A percentile compares a stretch with the other conserved stretches of the same genome.
phyloP scores from a whole-genome alignment of 2,113 vertebrate genomes.

The Toxostoma redivivum region DNA sequence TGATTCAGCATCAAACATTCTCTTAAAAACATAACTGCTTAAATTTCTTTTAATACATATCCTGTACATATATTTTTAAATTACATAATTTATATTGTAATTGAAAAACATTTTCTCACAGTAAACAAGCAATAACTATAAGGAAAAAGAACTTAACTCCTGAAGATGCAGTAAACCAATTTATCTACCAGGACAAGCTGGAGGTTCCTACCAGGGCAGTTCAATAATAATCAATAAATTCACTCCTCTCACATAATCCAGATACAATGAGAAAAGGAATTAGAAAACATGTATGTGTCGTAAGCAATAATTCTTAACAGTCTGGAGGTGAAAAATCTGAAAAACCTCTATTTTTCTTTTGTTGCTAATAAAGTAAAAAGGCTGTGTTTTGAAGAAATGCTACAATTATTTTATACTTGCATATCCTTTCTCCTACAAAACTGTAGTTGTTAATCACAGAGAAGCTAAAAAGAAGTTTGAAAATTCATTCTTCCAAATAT shows the following conservation, averaged over 20 bases:
- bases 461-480: background rate
- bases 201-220: background rate
- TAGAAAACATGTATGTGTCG: background rate
- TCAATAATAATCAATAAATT: background rate
- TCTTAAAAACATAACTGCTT: background rate
- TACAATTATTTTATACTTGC: background rate
- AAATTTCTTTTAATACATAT: background rate
- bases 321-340: background rate
- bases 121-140: background rate
- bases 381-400: background rate
- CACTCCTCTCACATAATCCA: background rate
- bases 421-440: background rate
- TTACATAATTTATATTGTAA: background rate
- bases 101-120: background rate
- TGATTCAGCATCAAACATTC: background rate
- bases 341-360: background rate
- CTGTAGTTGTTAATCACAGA: background rate
- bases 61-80: background rate
- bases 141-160: background rate
- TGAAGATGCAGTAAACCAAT: background rate
- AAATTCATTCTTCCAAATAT: background rate
- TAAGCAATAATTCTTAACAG: background rate
- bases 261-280: background rate
- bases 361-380: background rate
- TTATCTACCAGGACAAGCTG: background rate